Base-by-base conservation (phyloP, 2,797 vertebrate genomes). In the Lutjanus campechanus region DNA sequence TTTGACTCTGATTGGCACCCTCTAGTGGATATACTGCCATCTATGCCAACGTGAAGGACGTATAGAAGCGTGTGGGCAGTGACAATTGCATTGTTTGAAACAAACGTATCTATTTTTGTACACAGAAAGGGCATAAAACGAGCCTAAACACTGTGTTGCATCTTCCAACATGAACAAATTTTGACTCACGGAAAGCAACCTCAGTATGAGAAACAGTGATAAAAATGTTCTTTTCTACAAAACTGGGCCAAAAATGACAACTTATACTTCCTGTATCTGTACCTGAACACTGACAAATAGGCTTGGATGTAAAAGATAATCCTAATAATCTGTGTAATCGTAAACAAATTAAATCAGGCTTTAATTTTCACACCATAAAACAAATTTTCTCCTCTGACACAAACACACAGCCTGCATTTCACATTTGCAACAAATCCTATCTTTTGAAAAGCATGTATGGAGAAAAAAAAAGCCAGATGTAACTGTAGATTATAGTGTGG, bases 401-500 rank as follows among this genome's bases (percentile, higher is more conserved):
- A 73, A 79, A 75, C 36, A 19, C 10, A 13, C 15, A 56, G 66
- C 79, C 47, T 64, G 16, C 53, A 73, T 36, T 36, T 36, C 29
- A 36, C 29, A 36, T 36, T 36, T 36, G 66, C 46, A 15, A 36
- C 20, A 65, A 82, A 82, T 75, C 56, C 63, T 58, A 60, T 85
- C 69, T 84, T 85, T 78, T 53, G 4, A 87, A 83, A 85, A 73
- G 51, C 65, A 65, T 40, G 19, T 43, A 20, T 41, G 5, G 12
- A 19, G 19, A 58, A 51, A 41, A 29, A 29, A 22, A 41, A 41
- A 25, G 36, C 29, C 2, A 22, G 72, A 71, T 85, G 66, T 82
- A 88, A 86, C 13, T 47, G 82, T 77, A 91, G 84, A 93, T 94
- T 85, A 91, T 58, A 85, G 88, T 80, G 89, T 93, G 88, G 89